A percentile compares a stretch with the other conserved stretches of the same genome.
These are phyloP conservation scores for Aporrectodea caliginosa DNA, from an alignment of 1,140 invertebrate genomes.

Conservation along the genomic window DNA sequence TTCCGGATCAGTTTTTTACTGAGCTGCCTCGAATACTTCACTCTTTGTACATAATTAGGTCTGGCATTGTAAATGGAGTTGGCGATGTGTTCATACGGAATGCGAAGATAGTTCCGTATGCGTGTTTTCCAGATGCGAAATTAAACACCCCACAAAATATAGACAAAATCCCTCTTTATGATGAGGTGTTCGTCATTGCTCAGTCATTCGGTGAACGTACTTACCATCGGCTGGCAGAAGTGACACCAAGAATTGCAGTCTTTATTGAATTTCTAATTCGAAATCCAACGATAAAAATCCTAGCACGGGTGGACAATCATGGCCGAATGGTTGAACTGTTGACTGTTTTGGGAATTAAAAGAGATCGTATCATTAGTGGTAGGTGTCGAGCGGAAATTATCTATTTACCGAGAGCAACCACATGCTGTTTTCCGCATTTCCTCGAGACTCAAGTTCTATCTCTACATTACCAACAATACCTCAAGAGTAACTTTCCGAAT, in stretches of 20 bases:
- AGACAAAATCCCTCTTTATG: neutral
- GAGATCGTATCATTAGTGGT: slow-evolving; percentile 16
- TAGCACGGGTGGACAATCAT: neutral
- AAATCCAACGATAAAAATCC: slow-evolving; percentile 19
- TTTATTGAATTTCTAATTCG: slow-evolving; percentile 13
- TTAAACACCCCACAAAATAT: neutral
- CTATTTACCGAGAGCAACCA: slow-evolving; percentile 13
- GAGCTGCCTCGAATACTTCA: neutral
- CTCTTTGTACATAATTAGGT: neutral
- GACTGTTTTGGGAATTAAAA: slow-evolving; percentile 11
- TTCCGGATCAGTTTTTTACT: neutral
- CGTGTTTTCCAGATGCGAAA: neutral
- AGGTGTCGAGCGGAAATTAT: neutral
- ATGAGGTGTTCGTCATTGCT: slow-evolving; percentile 22
- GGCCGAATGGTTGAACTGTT: neutral
- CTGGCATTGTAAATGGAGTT: neutral
- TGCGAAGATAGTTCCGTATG: neutral
- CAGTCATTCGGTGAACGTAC: slow-evolving; percentile 15
- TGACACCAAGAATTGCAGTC: slow-evolving; percentile 17
- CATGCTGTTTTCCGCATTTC: neutral
- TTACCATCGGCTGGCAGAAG: slow-evolving; percentile 19
- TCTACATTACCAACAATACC: too few species aligned
- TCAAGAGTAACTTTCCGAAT: neutral
- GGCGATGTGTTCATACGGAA: neutral
- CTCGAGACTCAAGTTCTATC: slow-evolving; percentile 13